These are phyloP conservation scores for Edolisoma coerulescens DNA, from an alignment of 2,113 vertebrate genomes.

Conservation along the genomic window DNA sequence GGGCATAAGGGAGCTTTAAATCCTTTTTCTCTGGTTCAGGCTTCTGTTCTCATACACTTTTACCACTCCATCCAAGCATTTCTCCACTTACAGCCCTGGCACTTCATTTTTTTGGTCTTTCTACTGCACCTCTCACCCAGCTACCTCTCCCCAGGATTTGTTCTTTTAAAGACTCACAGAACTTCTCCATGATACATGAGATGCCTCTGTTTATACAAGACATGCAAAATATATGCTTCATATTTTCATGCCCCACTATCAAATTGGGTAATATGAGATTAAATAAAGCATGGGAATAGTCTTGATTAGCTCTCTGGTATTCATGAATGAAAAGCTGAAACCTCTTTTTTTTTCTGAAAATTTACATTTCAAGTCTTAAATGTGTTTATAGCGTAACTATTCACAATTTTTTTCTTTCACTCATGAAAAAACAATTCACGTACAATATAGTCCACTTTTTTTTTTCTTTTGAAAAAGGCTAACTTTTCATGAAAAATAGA, in stretches of 20 bases:
- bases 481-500: neutral
- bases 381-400: neutral
- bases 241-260: neutral
- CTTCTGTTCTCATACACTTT: neutral
- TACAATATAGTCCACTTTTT: neutral
- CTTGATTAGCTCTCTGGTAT: neutral
- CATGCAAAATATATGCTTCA: neutral
- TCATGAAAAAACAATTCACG: neutral
- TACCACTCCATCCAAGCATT: neutral
- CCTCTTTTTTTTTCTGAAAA: neutral
- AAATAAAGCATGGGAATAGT: neutral
- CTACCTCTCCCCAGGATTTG: neutral
- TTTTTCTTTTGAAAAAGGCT: neutral
- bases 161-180: neutral
- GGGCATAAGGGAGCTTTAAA: slow-evolving; percentile 27
- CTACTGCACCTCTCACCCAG: neutral
- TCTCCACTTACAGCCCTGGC: neutral
- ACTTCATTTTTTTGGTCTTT: neutral
- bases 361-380: neutral
- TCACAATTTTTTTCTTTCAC: neutral
- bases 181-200: neutral
- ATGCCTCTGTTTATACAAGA: neutral
- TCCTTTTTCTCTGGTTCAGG: neutral
- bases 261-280: neutral
- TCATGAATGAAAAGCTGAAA: neutral